These are phyloP conservation scores for Acropternis orthonyx DNA, from an alignment of 2,797 vertebrate species.

Conservation along the genomic window DNA sequence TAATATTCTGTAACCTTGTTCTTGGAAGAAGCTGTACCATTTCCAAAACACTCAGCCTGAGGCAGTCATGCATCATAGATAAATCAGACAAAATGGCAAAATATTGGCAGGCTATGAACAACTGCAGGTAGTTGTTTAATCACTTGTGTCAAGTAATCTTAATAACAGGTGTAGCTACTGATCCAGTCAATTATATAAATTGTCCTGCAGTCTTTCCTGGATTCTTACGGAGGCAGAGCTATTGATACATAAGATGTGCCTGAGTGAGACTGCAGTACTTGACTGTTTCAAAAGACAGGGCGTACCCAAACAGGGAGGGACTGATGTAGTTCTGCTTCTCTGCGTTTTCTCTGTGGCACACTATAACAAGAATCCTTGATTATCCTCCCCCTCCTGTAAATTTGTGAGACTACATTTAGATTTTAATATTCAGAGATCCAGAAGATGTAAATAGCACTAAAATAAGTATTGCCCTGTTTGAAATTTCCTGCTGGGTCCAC, in stretches of 20 bases:
- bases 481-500: constrained; percentile 13
- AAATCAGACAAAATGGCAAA: neutral
- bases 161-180: constrained; percentile 45
- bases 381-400: neutral
- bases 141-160: constrained; percentile 7
- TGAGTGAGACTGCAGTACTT: neutral
- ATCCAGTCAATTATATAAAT: constrained; percentile 31
- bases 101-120: neutral
- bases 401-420: neutral
- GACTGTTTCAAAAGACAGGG: neutral
- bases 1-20: neutral
- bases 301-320: neutral
- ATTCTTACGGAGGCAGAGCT: neutral
- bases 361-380: neutral
- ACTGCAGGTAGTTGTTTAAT: constrained; percentile 49
- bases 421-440: neutral
- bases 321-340: neutral
- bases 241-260: neutral
- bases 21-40: neutral
- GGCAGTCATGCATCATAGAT: neutral
- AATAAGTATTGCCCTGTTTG: neutral
- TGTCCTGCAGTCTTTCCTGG: neutral
- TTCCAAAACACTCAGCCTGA: neutral
- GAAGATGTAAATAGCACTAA: neutral
- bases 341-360: neutral